phyloP scores from a whole-genome alignment of 2,113 vertebrate genomes.

The Brienomyrus brachyistius region DNA sequence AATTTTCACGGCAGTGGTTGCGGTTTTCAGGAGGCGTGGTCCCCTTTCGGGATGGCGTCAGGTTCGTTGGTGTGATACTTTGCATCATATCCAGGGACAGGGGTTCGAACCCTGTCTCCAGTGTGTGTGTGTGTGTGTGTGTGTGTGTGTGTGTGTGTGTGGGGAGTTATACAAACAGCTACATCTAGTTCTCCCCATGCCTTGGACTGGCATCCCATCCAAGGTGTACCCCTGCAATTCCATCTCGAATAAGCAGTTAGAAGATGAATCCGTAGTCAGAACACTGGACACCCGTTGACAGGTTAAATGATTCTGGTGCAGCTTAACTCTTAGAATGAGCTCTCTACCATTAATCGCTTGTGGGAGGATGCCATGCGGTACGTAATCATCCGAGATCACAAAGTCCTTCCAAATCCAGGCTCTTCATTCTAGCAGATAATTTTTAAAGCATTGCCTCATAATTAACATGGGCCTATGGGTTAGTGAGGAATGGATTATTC shows the following conservation, averaged over 20 bases:
- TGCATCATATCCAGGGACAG: neutral
- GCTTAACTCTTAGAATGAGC: neutral
- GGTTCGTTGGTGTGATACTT: neutral
- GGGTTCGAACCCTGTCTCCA: neutral
- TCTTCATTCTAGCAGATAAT: neutral
- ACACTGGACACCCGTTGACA: neutral
- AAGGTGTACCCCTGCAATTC: neutral
- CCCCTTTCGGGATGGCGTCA: neutral
- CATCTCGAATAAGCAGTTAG: neutral
- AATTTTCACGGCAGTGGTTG: neutral
- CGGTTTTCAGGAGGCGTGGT: neutral
- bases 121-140: too few species aligned
- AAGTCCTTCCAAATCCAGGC: neutral
- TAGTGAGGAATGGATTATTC: too few species aligned
- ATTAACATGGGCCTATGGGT: neutral
- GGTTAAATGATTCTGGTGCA: neutral
- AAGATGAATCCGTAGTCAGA: neutral
- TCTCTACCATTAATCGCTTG: neutral
- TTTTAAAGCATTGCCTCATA: neutral
- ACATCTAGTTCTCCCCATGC: neutral
- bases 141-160: neutral
- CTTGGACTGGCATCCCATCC: neutral
- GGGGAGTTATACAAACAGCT: neutral
- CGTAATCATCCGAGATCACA: neutral
- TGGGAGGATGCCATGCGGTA: neutral